Percentiles rank a stretch among this genome's conserved stretches.
These are phyloP conservation scores for Actinemys pallida DNA, from an alignment of 2,113 vertebrate species.

Conservation along the genomic window DNA sequence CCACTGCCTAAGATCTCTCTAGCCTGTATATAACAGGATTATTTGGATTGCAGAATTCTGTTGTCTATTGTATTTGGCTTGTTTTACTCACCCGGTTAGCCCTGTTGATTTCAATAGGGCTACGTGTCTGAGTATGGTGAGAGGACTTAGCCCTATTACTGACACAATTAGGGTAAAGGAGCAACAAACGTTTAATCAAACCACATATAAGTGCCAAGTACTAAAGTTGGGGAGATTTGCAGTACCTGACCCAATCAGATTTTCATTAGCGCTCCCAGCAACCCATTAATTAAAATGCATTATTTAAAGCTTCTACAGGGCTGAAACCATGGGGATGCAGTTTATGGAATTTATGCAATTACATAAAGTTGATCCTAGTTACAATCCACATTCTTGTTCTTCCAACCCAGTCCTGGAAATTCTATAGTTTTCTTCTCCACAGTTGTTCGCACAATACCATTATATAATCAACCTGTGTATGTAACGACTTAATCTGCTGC, in stretches of 20 bases:
- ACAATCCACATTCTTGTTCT: constrained; percentile 13
- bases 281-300: constrained; percentile 66
- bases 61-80: background rate
- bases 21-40: background rate
- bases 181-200: constrained; percentile 34
- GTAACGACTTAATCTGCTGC: constrained; percentile 44
- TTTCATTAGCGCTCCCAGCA: constrained; percentile 64
- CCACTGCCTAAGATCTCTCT: background rate
- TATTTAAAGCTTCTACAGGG: constrained; percentile 71
- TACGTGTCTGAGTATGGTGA: constrained; percentile 25
- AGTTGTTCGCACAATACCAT: background rate
- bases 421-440: fast-evolving
- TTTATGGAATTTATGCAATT: constrained; percentile 68
- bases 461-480: constrained; percentile 17
- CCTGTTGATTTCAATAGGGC: background rate
- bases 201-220: fast-evolving
- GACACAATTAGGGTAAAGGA: constrained; percentile 48
- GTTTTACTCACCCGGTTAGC: background rate
- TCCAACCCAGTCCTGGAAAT: constrained; percentile 1
- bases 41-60: background rate
- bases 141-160: constrained; percentile 6
- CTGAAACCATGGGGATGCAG: constrained; percentile 63
- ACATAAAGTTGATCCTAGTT: background rate
- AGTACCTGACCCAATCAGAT: constrained; percentile 9
- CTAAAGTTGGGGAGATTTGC: background rate